Evolutionary conservation across 1,140 invertebrate species (phyloP), one percentile per base, ranked within the genome.

Genomic region (Uloborus diversus): DNA sequence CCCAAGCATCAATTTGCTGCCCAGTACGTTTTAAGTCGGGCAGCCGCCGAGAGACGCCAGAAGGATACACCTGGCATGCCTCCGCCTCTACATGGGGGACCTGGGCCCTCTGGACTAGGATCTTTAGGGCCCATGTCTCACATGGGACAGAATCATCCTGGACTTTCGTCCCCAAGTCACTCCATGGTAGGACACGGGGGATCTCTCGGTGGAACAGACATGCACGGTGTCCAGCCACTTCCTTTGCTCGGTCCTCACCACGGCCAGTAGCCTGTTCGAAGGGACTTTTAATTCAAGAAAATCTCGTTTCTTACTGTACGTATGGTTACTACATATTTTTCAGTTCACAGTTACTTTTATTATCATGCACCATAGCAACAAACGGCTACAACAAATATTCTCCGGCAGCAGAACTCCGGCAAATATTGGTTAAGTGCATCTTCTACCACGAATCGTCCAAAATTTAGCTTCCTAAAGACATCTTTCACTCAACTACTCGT

Each of bases 1-100:
- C 94, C 95, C 2, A 97, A 96, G 87, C 95, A 96, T 90, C 95
- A 96, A 86, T 96, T 96, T 85, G 95, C 95, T 35, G 95, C 95
- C 28, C 95, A 97, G 85, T 96, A 96, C 86, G 94, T 96, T 25
- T 89, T 96, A 65, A 95, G 94, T 80, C 88, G 94, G 83, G 95
- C 94, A 9, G 95, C 95, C 5, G 95, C 94, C 27, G 94, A 96
- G 84, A 90, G 94, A 83, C 89, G 94, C 80, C 94, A 96, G 85
- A 88, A 94, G 35, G 94, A 96, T 71, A 73, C 57, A 35, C 66
- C 79, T 65, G 66, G 79, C 47, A 80, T 71, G 66, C 79, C 79
- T 65, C 66, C 79, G 23, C 66, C 79, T 47, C 64, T 71, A 25
- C 68, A 70, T 65, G 76, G 76, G 76, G 76, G 76, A 59, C 76